Base-by-base conservation (phyloP, 2,888 invertebrate genomes). In the Bombylius discolor region DNA sequence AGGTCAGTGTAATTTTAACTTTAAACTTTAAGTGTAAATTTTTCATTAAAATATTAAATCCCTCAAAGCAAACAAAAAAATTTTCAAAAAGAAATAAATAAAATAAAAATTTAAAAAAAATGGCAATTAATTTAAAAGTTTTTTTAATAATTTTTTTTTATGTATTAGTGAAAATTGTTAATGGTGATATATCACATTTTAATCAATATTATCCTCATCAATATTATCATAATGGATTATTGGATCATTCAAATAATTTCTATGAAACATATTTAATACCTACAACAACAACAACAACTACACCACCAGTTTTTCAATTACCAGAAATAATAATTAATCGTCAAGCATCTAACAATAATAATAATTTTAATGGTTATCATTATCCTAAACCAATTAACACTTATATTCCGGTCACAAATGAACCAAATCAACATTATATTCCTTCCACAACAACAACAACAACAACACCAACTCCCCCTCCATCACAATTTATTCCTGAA, bases 281-380 rank as follows among this genome's bases (percentile, higher is more conserved):
- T 32, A 9, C 32, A 7, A 48, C 60, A 5, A 9, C 60, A 1
- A 31, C 64, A 0, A 60, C 67, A 8, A 65, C 67, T 13, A 36
- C 13, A 12, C 50, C 50, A 11, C 67, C 69, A 0, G 69, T 71
- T 51, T 69, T 68, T n/a, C 60, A 57, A 5, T 55, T 73, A 33
- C 73, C 72, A 1, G 72, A 72, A 57, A 64, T 72, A 3, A 64
- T 72, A 9, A 67, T 70, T 49, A 72, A 72, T 62, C 70, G 70
- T 12, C 65, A 62, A 51, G 59, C 59, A 5, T 62, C 62, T 42
- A 61, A 61, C 8, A 64, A 47, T 32, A 53, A 23, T 23, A 23
- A 23, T 23, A 23, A 23, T 23, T 23, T 23, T 36, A 23, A 34
- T 44, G 53, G 53, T 45, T 54, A 54, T 49, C n/a, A 34, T 45